Evolutionary conservation across 2,888 invertebrate species (phyloP).

Genomic region (Drosophila mimica): DNA sequence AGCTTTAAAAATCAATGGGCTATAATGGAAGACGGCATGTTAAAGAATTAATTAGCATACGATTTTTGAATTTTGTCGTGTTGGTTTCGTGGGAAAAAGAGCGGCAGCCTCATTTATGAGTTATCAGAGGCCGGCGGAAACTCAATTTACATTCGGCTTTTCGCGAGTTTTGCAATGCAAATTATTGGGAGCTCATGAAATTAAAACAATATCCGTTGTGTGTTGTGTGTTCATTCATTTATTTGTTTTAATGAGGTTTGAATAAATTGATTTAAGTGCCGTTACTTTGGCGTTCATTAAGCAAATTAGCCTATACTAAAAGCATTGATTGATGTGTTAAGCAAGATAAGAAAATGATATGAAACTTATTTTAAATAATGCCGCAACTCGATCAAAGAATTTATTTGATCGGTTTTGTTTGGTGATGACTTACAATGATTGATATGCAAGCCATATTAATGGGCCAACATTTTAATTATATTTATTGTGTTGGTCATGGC

Average conservation of each 20-base stretch:
- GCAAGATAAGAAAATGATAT: slow-evolving; percentile 43
- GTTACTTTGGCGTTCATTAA: slow-evolving; percentile 61
- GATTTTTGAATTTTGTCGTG: slow-evolving; percentile 64
- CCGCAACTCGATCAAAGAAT: slow-evolving; percentile 37
- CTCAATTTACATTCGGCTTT: slow-evolving; percentile 25
- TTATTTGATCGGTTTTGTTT: not conserved
- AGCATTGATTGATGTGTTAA: slow-evolving; percentile 43
- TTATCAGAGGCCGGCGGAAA: slow-evolving; percentile 62
- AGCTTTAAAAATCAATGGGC: slow-evolving; percentile 71
- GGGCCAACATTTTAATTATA: not conserved
- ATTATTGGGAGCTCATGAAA: slow-evolving; percentile 33
- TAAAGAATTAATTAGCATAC: slow-evolving; percentile 76
- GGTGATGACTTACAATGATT: not conserved
- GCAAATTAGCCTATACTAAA: slow-evolving; percentile 30
- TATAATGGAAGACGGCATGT: slow-evolving; percentile 58
- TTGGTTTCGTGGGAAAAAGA: slow-evolving; percentile 69
- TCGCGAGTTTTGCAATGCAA: slow-evolving; percentile 59
- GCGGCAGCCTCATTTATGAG: slow-evolving; percentile 38
- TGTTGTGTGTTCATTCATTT: slow-evolving; percentile 18
- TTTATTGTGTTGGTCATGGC: not conserved
- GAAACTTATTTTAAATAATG: slow-evolving; percentile 23
- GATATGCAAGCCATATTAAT: not conserved
- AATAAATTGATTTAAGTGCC: slow-evolving; percentile 33
- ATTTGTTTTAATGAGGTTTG: slow-evolving; percentile 32
- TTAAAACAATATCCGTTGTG: slow-evolving; percentile 34